These are phyloP conservation scores for Ferrisia virgata DNA, from an alignment of 2,888 invertebrate species.

Conservation along the genomic window DNA sequence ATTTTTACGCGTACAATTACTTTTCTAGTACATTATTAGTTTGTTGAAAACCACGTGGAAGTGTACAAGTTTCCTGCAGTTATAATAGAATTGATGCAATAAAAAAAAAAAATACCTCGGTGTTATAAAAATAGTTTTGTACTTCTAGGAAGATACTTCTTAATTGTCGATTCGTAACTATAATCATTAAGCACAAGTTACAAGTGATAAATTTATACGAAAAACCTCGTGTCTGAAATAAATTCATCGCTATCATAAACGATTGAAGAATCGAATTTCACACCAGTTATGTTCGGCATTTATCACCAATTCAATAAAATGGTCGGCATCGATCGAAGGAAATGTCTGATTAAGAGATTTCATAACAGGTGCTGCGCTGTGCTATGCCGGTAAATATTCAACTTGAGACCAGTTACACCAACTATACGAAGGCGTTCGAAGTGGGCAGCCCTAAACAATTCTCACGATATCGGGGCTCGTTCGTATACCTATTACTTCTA, in stretches of 20 bases:
- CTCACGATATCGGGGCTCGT: neutral
- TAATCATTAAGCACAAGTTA: neutral
- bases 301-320: neutral
- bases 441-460: neutral
- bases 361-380: neutral
- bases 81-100: neutral
- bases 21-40: constrained; percentile 15
- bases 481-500: neutral
- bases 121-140: neutral
- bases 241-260: neutral
- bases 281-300: neutral
- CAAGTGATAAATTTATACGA: neutral
- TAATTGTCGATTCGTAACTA: neutral
- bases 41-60: neutral
- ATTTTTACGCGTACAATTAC: constrained; percentile 17
- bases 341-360: neutral
- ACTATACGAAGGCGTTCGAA: neutral
- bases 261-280: neutral
- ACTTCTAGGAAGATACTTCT: neutral
- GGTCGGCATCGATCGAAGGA: neutral
- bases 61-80: neutral
- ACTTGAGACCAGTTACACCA: neutral
- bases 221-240: neutral
- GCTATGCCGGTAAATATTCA: neutral
- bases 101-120: neutral